phyloP scores from a whole-genome alignment of 2,888 invertebrate species.

The Heliothis peltigera region DNA sequence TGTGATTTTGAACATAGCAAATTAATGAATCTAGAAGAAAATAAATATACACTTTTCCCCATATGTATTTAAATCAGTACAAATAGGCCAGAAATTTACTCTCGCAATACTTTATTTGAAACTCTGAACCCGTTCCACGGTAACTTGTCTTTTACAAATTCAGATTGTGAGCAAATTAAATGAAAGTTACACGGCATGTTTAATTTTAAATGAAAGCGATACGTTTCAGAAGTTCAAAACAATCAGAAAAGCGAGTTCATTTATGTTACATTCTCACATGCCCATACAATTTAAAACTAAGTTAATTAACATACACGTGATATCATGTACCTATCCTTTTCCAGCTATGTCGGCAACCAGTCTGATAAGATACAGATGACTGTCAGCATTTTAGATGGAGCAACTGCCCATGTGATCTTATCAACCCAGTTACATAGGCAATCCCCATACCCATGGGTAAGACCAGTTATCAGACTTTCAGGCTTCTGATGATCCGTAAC shows the following conservation, averaged over 20 bases:
- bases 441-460: too few species aligned
- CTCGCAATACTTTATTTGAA: conserved; percentile 10
- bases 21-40: too few species aligned
- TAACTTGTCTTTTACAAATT: conserved; percentile 53
- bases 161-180: conserved; percentile 42
- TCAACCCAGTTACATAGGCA: too few species aligned
- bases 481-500: too few species aligned
- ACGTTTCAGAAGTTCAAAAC: conserved; percentile 57
- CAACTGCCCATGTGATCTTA: too few species aligned
- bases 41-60: background rate
- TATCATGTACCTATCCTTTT: too few species aligned
- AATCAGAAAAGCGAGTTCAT: conserved; percentile 51
- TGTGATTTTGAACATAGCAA: too few species aligned
- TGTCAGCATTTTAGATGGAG: too few species aligned
- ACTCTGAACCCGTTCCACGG: conserved; percentile 25
- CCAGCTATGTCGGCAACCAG: too few species aligned
- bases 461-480: too few species aligned
- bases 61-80: too few species aligned
- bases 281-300: conserved; percentile 62
- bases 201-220: conserved; percentile 68
- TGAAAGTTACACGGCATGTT: conserved; percentile 54
- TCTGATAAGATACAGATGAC: too few species aligned
- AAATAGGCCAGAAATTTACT: conserved; percentile 4
- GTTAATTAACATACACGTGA: conserved; percentile 19
- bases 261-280: conserved; percentile 60